These are phyloP conservation scores for Lerema accius DNA, from an alignment of 1,140 invertebrate species.

Conservation along the genomic window DNA sequence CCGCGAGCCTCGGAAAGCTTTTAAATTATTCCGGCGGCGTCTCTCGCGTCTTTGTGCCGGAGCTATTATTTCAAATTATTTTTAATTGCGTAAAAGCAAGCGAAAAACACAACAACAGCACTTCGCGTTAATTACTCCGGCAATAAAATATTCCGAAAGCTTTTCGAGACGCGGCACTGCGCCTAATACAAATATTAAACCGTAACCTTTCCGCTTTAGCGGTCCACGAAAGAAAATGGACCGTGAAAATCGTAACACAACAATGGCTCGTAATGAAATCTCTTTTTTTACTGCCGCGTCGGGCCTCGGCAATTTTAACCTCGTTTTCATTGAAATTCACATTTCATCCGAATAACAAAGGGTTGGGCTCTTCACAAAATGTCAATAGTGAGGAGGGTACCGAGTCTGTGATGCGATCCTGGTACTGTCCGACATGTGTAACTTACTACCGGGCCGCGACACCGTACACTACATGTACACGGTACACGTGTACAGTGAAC, in stretches of 20 bases:
- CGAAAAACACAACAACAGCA: constrained; percentile 70
- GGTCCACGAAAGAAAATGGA: constrained; percentile 70
- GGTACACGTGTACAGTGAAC: constrained; percentile 29
- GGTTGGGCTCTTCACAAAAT: constrained; percentile 69
- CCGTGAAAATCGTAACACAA: constrained; percentile 74
- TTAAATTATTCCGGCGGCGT: constrained; percentile 71
- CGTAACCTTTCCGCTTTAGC: constrained; percentile 62
- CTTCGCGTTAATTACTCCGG: constrained; percentile 65
- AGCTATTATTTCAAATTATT: constrained; percentile 79
- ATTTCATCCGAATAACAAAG: constrained; percentile 74
- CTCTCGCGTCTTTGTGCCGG: constrained; percentile 57
- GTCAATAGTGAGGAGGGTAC: constrained; percentile 75
- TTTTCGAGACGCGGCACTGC: constrained; percentile 55
- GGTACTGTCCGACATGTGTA: constrained; percentile 53
- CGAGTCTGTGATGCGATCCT: constrained; percentile 47
- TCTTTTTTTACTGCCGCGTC: constrained; percentile 68
- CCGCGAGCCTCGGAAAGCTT: constrained; percentile 54
- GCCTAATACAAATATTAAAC: constrained; percentile 66
- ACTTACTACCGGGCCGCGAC: constrained; percentile 42
- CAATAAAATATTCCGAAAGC: constrained; percentile 63
- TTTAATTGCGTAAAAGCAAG: constrained; percentile 78
- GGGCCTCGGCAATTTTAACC: constrained; percentile 71
- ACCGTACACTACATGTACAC: constrained; percentile 7
- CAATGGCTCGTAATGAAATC: constrained; percentile 76
- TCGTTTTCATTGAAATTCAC: constrained; percentile 78